Base-by-base conservation (phyloP, 2,113 vertebrate genomes). In the Cavia porcellus region DNA sequence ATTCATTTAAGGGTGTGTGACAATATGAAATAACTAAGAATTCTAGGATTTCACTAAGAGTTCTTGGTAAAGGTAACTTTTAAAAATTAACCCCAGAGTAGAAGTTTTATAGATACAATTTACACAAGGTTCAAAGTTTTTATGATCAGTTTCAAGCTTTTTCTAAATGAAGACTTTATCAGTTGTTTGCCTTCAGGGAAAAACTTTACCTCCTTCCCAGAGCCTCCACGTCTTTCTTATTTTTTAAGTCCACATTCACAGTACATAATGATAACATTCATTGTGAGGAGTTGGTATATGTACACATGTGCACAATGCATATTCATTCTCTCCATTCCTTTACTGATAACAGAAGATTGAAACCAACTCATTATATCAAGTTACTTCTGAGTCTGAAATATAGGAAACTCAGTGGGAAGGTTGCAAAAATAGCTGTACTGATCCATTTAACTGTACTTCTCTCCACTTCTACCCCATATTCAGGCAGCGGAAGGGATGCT, bases 21-120 rank as follows among this genome's bases (percentile, higher is more conserved):
- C 7, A 47, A 14, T 68, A 57, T 47, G 1, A 55, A 64, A 90
- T 75, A 81, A 93, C 24, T 35, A 59, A 92, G 83, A 47, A 38
- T 50, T 91, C n/a, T 91, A 80, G 61, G 12, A 97, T 87, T 96
- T 96, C 20, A 79, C 7, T 11, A 59, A 96, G 35, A 82, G 42
- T 68, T 74, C 81, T 42, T 5, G 30, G 22, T 22, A 61, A 86
- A 62, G 13, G 70, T 86, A 70, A 91, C 35, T 64, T 59, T 64
- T 55, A 90, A 96, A 94, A 94, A 68, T 22, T 66, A 96, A 95
- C 28, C 57, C 38, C 52, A 25, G 77, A 59, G 20, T 50, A 30
- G 15, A 96, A 83, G 20, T 77, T 86, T 95, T 30, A 35, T 61
- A 70, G 86, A 81, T 62, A 90, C 0, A 42, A 79, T 85, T 91